Conservation (phyloP, 2,888 invertebrate genomes). For the Junonia oenone region DNA sequence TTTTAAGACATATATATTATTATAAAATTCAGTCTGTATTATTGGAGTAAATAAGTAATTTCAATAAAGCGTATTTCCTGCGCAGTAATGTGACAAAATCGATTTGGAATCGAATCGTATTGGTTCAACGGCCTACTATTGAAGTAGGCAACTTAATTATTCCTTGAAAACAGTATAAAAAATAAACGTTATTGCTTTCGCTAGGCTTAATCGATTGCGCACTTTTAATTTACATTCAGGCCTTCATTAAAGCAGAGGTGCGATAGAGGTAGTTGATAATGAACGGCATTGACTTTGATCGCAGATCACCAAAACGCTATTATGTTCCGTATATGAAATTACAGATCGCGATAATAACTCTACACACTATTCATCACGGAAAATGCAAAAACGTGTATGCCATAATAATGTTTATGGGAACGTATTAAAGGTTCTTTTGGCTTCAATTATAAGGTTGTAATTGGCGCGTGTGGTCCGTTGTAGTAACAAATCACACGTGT, state of each 20-base stretch:
- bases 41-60: too few species aligned
- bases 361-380: background rate
- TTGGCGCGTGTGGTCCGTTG: constrained; percentile 5
- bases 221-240: constrained; percentile 17
- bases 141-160: constrained; percentile 9
- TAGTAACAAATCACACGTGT: constrained; percentile 27
- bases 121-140: constrained; percentile 1
- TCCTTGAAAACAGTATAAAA: constrained; percentile 18
- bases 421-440: constrained; percentile 1
- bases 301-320: constrained; percentile 8
- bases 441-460: background rate
- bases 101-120: background rate
- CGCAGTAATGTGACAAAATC: background rate
- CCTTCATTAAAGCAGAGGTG: constrained; percentile 22
- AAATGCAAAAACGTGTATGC: too few species aligned
- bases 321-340: constrained; percentile 6
- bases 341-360: background rate
- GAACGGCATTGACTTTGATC: constrained; percentile 14
- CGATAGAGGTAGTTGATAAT: constrained; percentile 14
- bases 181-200: constrained; percentile 1
- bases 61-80: background rate
- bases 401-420: background rate
- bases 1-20: too few species aligned
- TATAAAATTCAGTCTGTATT: too few species aligned
- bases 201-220: constrained; percentile 4